These are phyloP conservation scores for Pelosia muscerda DNA, from an alignment of 2,888 invertebrate species.

Conservation along the genomic window DNA sequence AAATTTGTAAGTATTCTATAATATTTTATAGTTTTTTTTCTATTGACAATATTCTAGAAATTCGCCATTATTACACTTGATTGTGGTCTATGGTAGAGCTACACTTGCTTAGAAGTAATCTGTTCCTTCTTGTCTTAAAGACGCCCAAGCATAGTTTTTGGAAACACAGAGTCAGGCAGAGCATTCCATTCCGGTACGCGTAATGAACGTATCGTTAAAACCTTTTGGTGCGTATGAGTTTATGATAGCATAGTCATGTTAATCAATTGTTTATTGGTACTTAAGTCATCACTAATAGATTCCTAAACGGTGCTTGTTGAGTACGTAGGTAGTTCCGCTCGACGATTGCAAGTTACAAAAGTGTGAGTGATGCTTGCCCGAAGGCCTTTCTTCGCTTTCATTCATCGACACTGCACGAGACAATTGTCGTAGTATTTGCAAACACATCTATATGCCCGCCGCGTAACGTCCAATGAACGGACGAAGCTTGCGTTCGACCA, in stretches of 20 bases:
- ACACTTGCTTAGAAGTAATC: too few relatives aligned
- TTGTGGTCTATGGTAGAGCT: too few relatives aligned
- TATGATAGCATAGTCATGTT: constrained; percentile 5
- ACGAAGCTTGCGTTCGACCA: constrained; percentile 77
- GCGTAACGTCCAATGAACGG: constrained; percentile 84
- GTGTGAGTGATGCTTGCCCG: constrained; percentile 14
- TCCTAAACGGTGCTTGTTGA: constrained; percentile 6
- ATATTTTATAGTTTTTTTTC: too few relatives aligned
- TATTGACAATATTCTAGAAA: too few relatives aligned
- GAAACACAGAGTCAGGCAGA: too few relatives aligned
- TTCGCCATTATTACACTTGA: too few relatives aligned
- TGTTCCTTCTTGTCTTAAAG: too few relatives aligned
- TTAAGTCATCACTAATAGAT: background rate
- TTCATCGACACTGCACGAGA: constrained; percentile 68
- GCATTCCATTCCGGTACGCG: too few relatives aligned
- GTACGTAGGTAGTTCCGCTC: background rate
- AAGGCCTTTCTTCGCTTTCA: constrained; percentile 73
- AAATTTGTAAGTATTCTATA: constrained; percentile 75
- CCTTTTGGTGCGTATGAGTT: background rate
- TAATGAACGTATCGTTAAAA: background rate
- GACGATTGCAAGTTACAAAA: constrained; percentile 7
- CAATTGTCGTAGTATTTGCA: constrained; percentile 72
- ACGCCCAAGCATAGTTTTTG: too few relatives aligned
- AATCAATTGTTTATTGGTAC: background rate
- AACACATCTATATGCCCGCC: constrained; percentile 81